Base-by-base conservation (phyloP, 2,113 vertebrate genomes). In the Dunckerocampus dactyliophorus region DNA sequence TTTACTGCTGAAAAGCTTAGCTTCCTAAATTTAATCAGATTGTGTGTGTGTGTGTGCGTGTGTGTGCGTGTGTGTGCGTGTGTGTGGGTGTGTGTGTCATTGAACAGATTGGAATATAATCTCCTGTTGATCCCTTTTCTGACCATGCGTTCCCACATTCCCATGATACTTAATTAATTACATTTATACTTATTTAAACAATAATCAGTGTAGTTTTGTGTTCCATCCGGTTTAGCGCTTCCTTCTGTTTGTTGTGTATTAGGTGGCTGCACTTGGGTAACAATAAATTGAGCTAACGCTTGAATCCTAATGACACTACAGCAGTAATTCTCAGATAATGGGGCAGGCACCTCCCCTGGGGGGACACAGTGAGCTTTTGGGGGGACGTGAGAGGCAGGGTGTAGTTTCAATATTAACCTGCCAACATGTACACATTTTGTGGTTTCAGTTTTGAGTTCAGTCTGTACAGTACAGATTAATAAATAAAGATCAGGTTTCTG, bases 21-120 rank as follows among this genome's bases (percentile, higher is more conserved):
- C 71, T 73, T 71, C 67, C 69, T 69, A 71, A 81, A 74, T 68
- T 65, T 67, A 65, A 72, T 69, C 67, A 62, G 62, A 68, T 47
- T 59, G n/a, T 50, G 34, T 59, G 31, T 47, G 50, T 37, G 34
- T 65, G 42, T 46, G 53, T 45, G 50, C 59, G 34, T 60, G 22
- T 46, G 50, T n/a, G n/a, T n/a, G n/a, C n/a, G 42, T 46, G 53
- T 45, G 50, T 59, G n/a, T 50, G 34, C 55, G 31, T 47, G 50
- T 37, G 34, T 65, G 42, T 46, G 53, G 37, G 50, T 39, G 58
- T 46, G 47, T 62, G 46, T 57, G 51, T 51, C 50, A 68, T 48
- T 37, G 67, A 84, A 62, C 82, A 85, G 77, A 82, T 75, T 85
- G 83, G 66, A 46, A 20, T 21, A 60, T 82, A 81, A 85, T 85